Evolutionary conservation across 1,140 invertebrate species (phyloP), one percentile per base, ranked within the genome.

Genomic region (Heliconius hermathena): DNA sequence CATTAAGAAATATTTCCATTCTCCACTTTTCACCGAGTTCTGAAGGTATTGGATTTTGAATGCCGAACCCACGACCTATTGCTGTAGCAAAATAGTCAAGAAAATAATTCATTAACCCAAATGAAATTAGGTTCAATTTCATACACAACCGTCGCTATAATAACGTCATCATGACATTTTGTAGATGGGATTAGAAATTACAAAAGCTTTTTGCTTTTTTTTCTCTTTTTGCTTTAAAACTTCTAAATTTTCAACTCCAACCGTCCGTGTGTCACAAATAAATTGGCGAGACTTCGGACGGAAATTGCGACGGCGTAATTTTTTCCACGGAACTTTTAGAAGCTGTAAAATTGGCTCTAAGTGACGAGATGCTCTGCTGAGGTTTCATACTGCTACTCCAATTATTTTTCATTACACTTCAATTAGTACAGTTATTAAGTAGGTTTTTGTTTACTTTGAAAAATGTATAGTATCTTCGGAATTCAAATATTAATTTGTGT

Each of bases 291-390:
- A 66, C 60, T 66, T 26, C 3, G 60, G 13, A 66, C 60, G 60
- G 60, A 75, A 75, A 74, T 74, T 74, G 54, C 73, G 60, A 20
- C 70, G 70, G 73, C 66, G 78, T 74, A 80, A 80, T 80, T 80
- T 80, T 74, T 74, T 80, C 36, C 75, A 33, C n/a, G 36, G 41
- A 76, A 74, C 60, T 66, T 26, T 66, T 66, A 66, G 60, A 66
- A 66, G 60, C 60, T 66, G 60, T 29, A 66, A 66, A 66, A 66
- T 66, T 66, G 60, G 60, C 22, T 66, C 60, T 66, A 66, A 66
- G 60, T 66, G 60, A 66, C 60, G 60, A 66, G 60, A 66, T 66
- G n/a, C 60, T 66, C 9, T 29, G 11, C 60, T 66, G 60, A 66
- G 60, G 60, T 66, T 66, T 66, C 60, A 13, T 66, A 8, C 8